These are phyloP conservation scores for Ellobium chinense DNA, from an alignment of 2,888 invertebrate genomes.

Conservation along the genomic window DNA sequence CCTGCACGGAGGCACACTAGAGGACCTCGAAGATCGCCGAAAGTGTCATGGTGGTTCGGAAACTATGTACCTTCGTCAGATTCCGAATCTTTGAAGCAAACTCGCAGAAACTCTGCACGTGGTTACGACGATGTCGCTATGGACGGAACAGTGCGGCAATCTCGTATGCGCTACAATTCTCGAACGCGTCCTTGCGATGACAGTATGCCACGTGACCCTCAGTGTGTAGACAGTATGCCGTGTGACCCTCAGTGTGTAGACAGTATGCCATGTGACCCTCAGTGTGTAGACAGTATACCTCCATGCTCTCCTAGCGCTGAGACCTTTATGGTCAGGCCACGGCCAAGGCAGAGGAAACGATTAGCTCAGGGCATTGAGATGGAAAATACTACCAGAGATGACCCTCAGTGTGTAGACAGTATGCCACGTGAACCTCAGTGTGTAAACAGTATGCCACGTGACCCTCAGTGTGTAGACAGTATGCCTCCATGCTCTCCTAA, in stretches of 20 bases:
- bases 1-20: not conserved
- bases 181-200: not conserved
- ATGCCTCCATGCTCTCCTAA: not conserved
- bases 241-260: not conserved
- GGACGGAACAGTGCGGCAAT: conserved; percentile 21
- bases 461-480: not conserved
- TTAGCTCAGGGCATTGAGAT: conserved; percentile 3
- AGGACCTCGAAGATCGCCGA: not conserved
- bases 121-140: conserved; percentile 17
- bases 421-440: too few species aligned
- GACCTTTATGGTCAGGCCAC: not conserved
- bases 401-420: not conserved
- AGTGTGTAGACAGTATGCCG: not conserved
- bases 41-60: conserved; percentile 30
- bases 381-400: too few species aligned
- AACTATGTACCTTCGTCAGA: not conserved
- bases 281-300: not conserved
- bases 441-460: not conserved
- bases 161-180: not conserved
- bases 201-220: too few species aligned
- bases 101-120: not conserved
- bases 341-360: not conserved
- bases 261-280: not conserved
- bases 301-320: not conserved
- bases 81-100: not conserved